Base-by-base conservation (phyloP, 2,113 vertebrate species). In the Mohoua ochrocephala region DNA sequence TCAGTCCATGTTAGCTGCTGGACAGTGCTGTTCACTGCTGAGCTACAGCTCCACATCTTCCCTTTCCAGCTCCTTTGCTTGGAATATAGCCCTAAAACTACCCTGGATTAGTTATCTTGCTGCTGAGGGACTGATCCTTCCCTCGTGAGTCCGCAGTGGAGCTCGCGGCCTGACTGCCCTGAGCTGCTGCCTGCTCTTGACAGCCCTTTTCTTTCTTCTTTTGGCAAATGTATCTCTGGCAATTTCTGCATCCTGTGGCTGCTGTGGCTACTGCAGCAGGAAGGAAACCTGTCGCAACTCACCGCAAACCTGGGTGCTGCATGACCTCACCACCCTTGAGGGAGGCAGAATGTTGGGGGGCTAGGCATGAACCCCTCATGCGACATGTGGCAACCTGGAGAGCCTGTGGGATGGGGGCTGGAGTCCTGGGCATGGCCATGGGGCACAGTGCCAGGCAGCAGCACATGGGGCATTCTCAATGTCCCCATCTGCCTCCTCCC, bases 81-180 rank as follows among this genome's bases (percentile, higher is more conserved):
- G 50, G 17, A 75, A 61, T 52, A 56, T 13, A 76, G 42, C 28
- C 68, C 64, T 82, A 63, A 60, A 86, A 54, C 14, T 24, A 53
- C 30, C 8, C 75, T 42, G 26, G 24, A 50, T 44, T 37, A 44
- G 42, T 85, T 88, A 54, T 22, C 23, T 56, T n/a, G 16, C 28
- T 87, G 44, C 59, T 23, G 56, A 93, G 54, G 56, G 20, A 75
- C 31, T 65, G 45, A 57, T 83, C 39, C 12, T 89, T 80, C 35
- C 68, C 22, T 53, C 1, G 0, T 4, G 12, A 22, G 15, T 45
- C 69, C 0, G 0, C 22, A 56, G 39, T 1, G 4, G 52, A 59
- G n/a, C 22, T 83, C 24, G 52, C 0, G 0, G 57, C 50, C 64
- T 77, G n/a, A 71, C 0, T 2, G 21, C 44, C 56, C 5, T 0